Evolutionary conservation across 2,888 invertebrate species (phyloP).

Genomic region (Tribolium freemani): DNA sequence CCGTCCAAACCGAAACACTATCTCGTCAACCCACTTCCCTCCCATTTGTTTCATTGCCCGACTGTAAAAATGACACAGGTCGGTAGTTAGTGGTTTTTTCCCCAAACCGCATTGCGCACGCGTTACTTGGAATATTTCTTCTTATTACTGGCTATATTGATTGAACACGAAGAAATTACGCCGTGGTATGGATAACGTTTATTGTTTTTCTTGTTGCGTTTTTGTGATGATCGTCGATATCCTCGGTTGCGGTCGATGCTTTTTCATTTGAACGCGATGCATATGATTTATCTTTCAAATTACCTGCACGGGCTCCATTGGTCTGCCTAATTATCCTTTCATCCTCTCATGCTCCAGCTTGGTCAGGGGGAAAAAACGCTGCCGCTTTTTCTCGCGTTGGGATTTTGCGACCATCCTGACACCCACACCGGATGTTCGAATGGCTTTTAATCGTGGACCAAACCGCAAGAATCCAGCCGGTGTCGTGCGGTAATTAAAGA

Average conservation of each 20-base stretch:
- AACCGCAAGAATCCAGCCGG: constrained; percentile 58
- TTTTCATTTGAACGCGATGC: constrained; percentile 39
- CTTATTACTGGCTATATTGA: constrained; percentile 56
- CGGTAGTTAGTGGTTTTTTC: constrained; percentile 55
- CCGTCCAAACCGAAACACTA: constrained; percentile 41
- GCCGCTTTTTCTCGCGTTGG: too few relatives aligned
- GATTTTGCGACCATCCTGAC: not conserved
- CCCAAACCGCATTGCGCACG: constrained; percentile 58
- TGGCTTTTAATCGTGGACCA: constrained; percentile 59
- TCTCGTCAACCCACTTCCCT: constrained; percentile 19
- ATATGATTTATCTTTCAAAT: constrained; percentile 40
- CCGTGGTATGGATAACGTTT: constrained; percentile 40
- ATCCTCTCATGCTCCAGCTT: constrained; percentile 23
- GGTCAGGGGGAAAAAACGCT: constrained; percentile 10
- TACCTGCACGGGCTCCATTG: constrained; percentile 37
- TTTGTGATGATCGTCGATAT: constrained; percentile 53
- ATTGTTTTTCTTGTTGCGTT: constrained; percentile 48
- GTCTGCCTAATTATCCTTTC: constrained; percentile 34
- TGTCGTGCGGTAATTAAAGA: constrained; percentile 59
- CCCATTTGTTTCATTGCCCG: constrained; percentile 44
- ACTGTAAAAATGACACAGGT: constrained; percentile 54
- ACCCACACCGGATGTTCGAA: constrained; percentile 58
- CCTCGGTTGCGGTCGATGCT: constrained; percentile 48
- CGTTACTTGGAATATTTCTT: constrained; percentile 55
- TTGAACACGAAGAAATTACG: constrained; percentile 58